These are phyloP conservation scores for Sarcophaga bullata DNA, from an alignment of 1,140 invertebrate genomes.

Conservation along the genomic window DNA sequence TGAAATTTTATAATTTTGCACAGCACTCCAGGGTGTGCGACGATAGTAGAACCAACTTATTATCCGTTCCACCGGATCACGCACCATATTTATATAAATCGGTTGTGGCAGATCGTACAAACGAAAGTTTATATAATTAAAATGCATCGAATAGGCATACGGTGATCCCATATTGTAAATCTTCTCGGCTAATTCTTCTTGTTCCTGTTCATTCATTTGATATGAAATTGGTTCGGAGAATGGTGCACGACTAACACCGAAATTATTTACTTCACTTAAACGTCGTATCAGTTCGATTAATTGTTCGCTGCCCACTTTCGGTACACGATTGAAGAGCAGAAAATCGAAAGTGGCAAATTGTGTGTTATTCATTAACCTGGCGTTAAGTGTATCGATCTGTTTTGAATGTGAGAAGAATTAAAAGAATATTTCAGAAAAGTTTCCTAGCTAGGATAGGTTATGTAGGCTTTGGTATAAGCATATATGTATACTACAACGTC, in stretches of 20 bases:
- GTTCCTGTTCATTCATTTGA: slow-evolving; percentile 43
- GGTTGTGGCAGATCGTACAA: slow-evolving; percentile 81
- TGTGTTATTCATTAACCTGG: slow-evolving; percentile 78
- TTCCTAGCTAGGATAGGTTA: neutral
- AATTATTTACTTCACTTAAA: slow-evolving; percentile 77
- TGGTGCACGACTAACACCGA: slow-evolving; percentile 42
- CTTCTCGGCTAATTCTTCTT: slow-evolving; percentile 46
- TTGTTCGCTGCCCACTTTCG: slow-evolving; percentile 84
- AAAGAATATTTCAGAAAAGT: neutral
- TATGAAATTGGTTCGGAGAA: slow-evolving; percentile 43
- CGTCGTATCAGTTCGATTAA: slow-evolving; percentile 84
- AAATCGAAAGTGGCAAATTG: slow-evolving; percentile 74
- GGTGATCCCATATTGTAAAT: slow-evolving; percentile 51
- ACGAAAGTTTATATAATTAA: slow-evolving; percentile 68
- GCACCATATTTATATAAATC: slow-evolving; percentile 87
- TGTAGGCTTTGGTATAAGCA: too few species aligned
- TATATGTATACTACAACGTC: too few species aligned
- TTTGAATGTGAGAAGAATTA: neutral
- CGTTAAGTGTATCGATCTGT: slow-evolving; percentile 52
- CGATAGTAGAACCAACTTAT: slow-evolving; percentile 88
- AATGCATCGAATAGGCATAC: slow-evolving; percentile 49
- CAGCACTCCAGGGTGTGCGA: slow-evolving; percentile 77
- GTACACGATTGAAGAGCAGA: slow-evolving; percentile 88
- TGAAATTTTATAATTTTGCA: slow-evolving; percentile 67
- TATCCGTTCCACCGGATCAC: slow-evolving; percentile 86